These are phyloP conservation scores for Loxodonta africana DNA, from an alignment of 2,113 vertebrate species.

Conservation along the genomic window DNA sequence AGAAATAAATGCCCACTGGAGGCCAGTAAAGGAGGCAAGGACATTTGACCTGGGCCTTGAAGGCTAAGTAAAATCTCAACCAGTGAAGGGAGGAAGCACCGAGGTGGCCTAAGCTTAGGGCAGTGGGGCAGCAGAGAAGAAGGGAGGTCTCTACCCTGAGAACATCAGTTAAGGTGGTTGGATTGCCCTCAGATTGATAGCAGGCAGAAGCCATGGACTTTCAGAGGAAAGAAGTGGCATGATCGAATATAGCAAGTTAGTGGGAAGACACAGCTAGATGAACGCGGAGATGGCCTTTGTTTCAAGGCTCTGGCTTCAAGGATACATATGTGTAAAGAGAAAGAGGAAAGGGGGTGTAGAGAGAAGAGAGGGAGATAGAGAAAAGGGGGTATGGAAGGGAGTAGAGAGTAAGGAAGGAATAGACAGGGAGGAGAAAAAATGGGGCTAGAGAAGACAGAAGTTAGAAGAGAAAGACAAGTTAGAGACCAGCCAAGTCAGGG, in stretches of 20 bases:
- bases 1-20: neutral
- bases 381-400: neutral
- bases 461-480: neutral
- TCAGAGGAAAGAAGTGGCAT: neutral
- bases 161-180: neutral
- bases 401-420: neutral
- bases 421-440: neutral
- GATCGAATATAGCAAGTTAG: neutral
- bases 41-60: neutral
- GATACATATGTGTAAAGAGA: neutral
- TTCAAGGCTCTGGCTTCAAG: neutral
- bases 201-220: neutral
- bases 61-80: neutral
- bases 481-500: rapidly evolving
- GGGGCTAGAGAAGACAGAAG: no score
- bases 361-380: neutral
- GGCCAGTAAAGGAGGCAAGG: neutral
- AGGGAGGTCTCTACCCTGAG: rapidly evolving
- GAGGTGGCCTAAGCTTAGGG: neutral
- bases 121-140: neutral
- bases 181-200: neutral
- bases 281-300: neutral
- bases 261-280: neutral
- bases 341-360: no score
- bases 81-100: neutral